These are phyloP conservation scores for Cydia pomonella DNA, from an alignment of 1,140 invertebrate species.

Conservation along the genomic window DNA sequence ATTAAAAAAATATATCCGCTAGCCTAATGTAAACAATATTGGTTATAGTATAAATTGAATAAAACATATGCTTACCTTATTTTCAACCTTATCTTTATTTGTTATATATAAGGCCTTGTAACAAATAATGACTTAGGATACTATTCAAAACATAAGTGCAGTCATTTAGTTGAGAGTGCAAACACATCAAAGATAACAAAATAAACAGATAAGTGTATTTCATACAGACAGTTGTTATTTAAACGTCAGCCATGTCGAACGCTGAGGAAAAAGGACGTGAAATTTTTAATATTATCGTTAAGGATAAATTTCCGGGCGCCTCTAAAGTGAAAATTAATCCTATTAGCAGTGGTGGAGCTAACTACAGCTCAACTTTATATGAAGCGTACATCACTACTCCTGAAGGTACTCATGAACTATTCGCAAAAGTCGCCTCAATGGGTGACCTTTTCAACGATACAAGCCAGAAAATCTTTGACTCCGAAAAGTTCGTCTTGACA, in stretches of 20 bases:
- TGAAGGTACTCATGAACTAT: conserved; percentile 52
- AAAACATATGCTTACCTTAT: no score
- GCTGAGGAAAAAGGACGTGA: conserved; percentile 45
- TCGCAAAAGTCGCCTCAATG: conserved; percentile 61
- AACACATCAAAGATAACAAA: not conserved
- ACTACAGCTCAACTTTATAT: conserved; percentile 56
- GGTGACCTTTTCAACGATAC: conserved; percentile 44
- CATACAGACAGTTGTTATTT: not conserved
- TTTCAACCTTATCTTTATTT: no score
- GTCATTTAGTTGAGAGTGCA: not conserved
- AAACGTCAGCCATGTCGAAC: conserved; percentile 47
- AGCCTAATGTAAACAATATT: no score
- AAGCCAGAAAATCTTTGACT: conserved; percentile 48
- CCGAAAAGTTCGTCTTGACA: conserved; percentile 56
- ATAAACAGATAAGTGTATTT: not conserved
- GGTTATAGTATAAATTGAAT: no score
- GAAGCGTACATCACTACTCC: conserved; percentile 40
- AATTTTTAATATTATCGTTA: conserved; percentile 46
- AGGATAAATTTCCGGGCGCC: conserved; percentile 38
- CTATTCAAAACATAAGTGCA: not conserved
- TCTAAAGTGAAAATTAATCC: conserved; percentile 33
- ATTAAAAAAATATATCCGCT: no score
- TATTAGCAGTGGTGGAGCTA: conserved; percentile 47
- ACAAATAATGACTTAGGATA: not conserved
- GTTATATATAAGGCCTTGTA: no score